Conservation (phyloP, 2,888 invertebrate genomes). For the Dryocosmus kuriphilus region DNA sequence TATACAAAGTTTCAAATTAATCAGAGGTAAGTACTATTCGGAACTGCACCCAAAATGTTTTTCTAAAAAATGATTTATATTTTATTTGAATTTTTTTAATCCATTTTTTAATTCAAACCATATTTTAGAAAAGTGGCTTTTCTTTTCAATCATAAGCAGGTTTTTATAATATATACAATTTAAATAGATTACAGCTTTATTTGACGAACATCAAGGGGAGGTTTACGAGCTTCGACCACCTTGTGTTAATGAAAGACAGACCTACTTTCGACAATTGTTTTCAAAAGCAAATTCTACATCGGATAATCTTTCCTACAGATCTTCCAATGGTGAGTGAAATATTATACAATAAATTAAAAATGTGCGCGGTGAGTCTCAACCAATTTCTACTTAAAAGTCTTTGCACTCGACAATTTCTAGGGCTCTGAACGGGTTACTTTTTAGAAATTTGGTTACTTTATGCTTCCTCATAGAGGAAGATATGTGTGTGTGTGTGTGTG, state of each 20-base stretch:
- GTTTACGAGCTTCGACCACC: constrained; percentile 65
- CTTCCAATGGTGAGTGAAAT: constrained; percentile 65
- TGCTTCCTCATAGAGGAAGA: no score
- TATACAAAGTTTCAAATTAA: no score
- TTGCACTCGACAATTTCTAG: no score
- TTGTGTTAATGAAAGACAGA: constrained; percentile 62
- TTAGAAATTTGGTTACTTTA: no score
- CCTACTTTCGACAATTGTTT: constrained; percentile 71
- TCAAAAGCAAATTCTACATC: constrained; percentile 51
- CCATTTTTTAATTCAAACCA: background rate
- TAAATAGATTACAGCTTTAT: constrained; percentile 66
- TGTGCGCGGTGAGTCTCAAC: no score
- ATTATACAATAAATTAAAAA: background rate
- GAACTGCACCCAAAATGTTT: no score
- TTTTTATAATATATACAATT: background rate
- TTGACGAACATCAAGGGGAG: constrained; percentile 69
- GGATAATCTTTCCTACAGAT: constrained; percentile 64
- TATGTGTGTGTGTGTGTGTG: no score
- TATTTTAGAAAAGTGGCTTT: background rate
- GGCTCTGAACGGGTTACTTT: no score
- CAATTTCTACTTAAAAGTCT: background rate
- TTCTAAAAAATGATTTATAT: background rate
- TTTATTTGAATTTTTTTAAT: background rate
- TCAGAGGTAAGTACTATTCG: no score
- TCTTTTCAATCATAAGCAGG: no score